phyloP scores from a whole-genome alignment of 1,140 invertebrate species.

The Eupristina koningsbergeri region DNA sequence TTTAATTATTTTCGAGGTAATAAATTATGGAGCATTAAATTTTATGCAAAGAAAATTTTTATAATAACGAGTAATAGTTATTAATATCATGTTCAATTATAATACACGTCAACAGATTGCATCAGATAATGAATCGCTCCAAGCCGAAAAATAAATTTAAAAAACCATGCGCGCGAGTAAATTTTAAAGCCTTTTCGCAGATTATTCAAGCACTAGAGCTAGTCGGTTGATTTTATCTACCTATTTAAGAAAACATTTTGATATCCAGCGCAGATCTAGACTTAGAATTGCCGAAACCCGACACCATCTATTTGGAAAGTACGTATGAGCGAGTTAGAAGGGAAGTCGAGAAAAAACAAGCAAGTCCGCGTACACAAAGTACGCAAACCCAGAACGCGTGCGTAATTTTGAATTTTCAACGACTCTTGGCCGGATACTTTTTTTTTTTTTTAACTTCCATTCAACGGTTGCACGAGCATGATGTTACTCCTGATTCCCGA shows the following conservation, averaged over 20 bases:
- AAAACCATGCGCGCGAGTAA: no score
- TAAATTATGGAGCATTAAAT: background rate
- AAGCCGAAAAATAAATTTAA: no score
- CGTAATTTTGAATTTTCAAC: slow-evolving; percentile 17
- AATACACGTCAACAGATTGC: no score
- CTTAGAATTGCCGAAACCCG: background rate
- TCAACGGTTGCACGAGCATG: background rate
- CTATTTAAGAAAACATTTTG: background rate
- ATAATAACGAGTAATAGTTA: background rate
- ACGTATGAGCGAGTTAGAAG: background rate
- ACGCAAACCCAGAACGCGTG: background rate
- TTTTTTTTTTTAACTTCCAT: background rate
- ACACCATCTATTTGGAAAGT: background rate
- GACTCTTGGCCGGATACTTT: background rate
- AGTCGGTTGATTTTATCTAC: background rate
- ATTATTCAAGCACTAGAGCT: background rate
- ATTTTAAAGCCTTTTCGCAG: no score
- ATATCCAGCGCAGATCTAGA: background rate
- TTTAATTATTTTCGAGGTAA: background rate
- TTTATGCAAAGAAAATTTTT: background rate
- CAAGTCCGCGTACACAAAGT: slow-evolving; percentile 22
- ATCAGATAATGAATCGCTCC: no score
- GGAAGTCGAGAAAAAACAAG: slow-evolving; percentile 21
- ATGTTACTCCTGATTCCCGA: background rate
- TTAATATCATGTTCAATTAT: no score